A percentile compares a stretch with the other conserved stretches of the same genome.
Conservation (phyloP, 2,888 invertebrate species). For the Cerastis rubricosa region DNA sequence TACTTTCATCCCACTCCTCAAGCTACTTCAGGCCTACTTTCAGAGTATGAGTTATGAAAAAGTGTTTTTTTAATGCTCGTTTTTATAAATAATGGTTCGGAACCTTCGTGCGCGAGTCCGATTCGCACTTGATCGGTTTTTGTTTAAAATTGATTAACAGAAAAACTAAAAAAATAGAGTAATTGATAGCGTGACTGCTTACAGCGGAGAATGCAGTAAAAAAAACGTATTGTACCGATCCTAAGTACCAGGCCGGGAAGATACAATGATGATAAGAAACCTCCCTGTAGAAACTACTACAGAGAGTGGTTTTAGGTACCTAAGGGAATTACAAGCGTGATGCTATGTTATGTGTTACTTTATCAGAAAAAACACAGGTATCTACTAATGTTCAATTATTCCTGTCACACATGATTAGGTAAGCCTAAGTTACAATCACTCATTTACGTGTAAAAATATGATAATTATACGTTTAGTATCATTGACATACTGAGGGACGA, state of each 20-base stretch:
- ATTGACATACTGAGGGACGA: slow-evolving; percentile 39
- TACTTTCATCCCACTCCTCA: too few relatives aligned
- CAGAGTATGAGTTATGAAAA: too few relatives aligned
- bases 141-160: slow-evolving; percentile 5
- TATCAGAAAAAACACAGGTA: slow-evolving; percentile 20
- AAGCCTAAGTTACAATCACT: slow-evolving; percentile 21
- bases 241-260: background rate
- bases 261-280: background rate
- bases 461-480: slow-evolving; percentile 34
- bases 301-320: background rate
- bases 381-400: slow-evolving; percentile 30
- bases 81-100: too few relatives aligned
- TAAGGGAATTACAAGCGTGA: background rate
- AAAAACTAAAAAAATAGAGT: background rate
- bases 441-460: slow-evolving; percentile 27
- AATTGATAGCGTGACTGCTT: background rate
- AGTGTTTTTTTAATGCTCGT: too few relatives aligned
- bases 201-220: background rate
- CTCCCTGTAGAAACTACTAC: background rate
- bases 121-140: too few relatives aligned
- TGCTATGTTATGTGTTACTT: background rate
- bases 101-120: too few relatives aligned
- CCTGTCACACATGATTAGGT: slow-evolving; percentile 38
- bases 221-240: background rate
- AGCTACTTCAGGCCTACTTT: too few relatives aligned